Evolutionary conservation across 2,113 vertebrate species (phyloP).

Genomic region (Rafetus swinhoei): DNA sequence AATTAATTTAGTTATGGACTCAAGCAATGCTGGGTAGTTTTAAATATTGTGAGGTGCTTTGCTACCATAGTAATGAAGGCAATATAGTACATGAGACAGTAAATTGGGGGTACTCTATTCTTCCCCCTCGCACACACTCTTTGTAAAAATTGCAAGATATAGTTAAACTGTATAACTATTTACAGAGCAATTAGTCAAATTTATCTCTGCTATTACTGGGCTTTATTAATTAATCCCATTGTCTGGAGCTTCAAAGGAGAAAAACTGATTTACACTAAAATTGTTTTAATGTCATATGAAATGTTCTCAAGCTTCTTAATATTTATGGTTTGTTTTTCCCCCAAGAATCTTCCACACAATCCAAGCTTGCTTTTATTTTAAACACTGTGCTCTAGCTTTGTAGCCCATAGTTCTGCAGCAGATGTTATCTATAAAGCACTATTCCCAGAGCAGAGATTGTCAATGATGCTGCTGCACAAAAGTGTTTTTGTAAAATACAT

Average conservation of each 20-base stretch:
- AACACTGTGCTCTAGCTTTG: not conserved
- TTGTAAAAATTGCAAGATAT: not conserved
- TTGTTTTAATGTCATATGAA: not conserved
- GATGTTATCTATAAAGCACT: not conserved
- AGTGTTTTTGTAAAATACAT: not conserved
- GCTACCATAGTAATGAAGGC: not conserved
- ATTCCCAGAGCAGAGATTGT: not conserved
- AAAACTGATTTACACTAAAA: not conserved
- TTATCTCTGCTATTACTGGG: not conserved
- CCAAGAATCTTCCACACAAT: not conserved
- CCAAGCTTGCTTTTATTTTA: not conserved
- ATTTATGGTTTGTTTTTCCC: not conserved
- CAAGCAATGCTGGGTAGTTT: not conserved
- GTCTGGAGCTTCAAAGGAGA: not conserved
- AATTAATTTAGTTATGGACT: too few species aligned
- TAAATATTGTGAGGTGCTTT: not conserved
- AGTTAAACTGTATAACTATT: not conserved
- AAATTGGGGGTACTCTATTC: not conserved
- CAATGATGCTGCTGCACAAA: not conserved
- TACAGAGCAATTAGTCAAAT: not conserved
- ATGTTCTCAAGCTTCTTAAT: not conserved
- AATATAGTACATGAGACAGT: not conserved
- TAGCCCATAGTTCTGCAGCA: not conserved
- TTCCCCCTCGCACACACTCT: not conserved
- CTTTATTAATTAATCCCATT: not conserved